Base-by-base conservation (phyloP, 2,888 invertebrate species). In the Scelioninae gen. 2 region DNA sequence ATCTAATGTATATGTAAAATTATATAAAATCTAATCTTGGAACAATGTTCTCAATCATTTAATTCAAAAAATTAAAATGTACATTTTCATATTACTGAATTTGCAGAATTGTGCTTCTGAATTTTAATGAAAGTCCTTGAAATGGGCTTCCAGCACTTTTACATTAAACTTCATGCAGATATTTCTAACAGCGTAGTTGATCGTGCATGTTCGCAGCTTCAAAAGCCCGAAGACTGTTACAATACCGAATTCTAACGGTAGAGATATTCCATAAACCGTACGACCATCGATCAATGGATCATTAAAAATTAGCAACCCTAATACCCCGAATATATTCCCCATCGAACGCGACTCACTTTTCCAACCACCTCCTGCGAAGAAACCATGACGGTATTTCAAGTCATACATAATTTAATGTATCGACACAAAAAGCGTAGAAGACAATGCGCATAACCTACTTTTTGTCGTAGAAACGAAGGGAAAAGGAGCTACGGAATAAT, bases 371-470 rank as follows among this genome's bases (percentile, higher is more conserved):
- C 22, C 25, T 28, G 57, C 11, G 18, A 70, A 70, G 57, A 48
- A 50, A 63, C 63, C 63, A 57, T 50, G 58, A 52, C 16, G 50
- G 55, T 57, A 63, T 63, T 63, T 39, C 57, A 13, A 57, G 19
- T 63, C 64, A 52, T 71, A 57, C 71, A 71, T 71, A 64, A 71
- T 71, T 71, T 48, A 71, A 64, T 64, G 58, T 7, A 4, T 18
- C n/a, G 52, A 58, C 25, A 71, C 45, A 71, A 71, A 71, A 71
- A 71, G 63, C 48, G 43, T 52, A 50, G 52, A 37, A 70, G 58
- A 71, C 71, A 71, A 65, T 71, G 50, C 64, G 25, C 46, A 37
- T 71, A 71, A 71, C 71, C 71, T 64, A 71, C 45, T 71, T 71
- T 58, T 71, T 71, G 71, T 60, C 31, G 19, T 15, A 28, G 58